Percentiles rank a stretch among this genome's conserved stretches.
phyloP scores from a whole-genome alignment of 2,888 invertebrate genomes.

The Megalurothrips usitatus region DNA sequence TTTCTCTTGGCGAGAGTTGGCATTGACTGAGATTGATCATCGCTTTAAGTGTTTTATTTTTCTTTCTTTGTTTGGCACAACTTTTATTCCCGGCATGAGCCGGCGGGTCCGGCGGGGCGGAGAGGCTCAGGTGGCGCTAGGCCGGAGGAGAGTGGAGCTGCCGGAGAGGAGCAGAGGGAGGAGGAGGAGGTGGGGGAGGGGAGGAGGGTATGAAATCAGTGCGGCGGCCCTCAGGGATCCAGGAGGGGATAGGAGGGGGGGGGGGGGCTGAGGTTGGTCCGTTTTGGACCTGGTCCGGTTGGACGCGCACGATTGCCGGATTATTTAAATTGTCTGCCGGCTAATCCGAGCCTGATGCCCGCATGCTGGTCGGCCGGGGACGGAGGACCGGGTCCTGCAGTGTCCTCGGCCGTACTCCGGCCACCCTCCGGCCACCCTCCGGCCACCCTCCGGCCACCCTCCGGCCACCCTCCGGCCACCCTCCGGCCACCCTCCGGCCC shows the following conservation, averaged over 20 bases:
- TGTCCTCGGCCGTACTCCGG: too few relatives aligned
- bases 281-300: neutral
- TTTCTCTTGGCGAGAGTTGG: neutral
- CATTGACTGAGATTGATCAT: constrained; percentile 22
- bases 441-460: too few relatives aligned
- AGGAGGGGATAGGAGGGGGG: neutral
- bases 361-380: neutral
- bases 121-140: neutral
- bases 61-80: neutral
- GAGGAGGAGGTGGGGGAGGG: too few relatives aligned
- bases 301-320: constrained; percentile 13
- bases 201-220: too few relatives aligned
- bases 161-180: neutral
- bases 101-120: neutral
- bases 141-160: neutral
- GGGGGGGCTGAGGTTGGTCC: neutral
- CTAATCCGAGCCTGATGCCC: constrained; percentile 8
- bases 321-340: constrained; percentile 20
- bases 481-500: too few relatives aligned
- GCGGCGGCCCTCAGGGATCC: too few relatives aligned
- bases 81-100: neutral
- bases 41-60: constrained; percentile 2
- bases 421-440: neutral
- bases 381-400: too few relatives aligned
- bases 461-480: too few relatives aligned